Evolutionary conservation across 2,113 vertebrate species (phyloP), one percentile per base, ranked within the genome.

Genomic region (Xenus cinereus): DNA sequence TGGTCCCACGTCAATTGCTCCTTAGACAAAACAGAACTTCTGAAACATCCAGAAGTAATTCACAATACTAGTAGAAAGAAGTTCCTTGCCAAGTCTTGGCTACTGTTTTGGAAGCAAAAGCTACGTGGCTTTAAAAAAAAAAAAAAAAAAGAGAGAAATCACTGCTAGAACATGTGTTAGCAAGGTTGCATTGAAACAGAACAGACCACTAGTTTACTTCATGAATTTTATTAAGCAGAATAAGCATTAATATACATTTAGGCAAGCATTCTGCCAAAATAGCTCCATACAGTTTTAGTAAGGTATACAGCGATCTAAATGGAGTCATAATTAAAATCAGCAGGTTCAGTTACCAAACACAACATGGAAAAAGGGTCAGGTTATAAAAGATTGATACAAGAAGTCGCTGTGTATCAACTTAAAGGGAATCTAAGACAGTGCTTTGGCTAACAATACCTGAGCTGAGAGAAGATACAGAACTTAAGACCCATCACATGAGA

Each of bases 181-280:
- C 33, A 84, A 84, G 43, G 48, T 0, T 75, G 69, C 22, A 79
- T 4, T 76, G 53, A 89, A 77, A 94, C 86, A 94, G 71, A 93
- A 89, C 24, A 94, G 74, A 85, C 66, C 33, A 53, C 67, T 89
- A 62, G 50, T 85, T 95, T 73, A 84, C 54, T 91, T 15, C 50
- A 94, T n/a, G 1, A 69, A 41, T 89, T 96, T 96, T 96, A 95
- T 85, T 95, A 82, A 73, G 17, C 77, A 93, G 62, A 85, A 45
- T 59, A 95, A 60, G 78, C 48, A 89, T 78, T 78, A 91, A 72
- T 45, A 79, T 19, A 93, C 84, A 93, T 76, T 57, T 82, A 56
- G 30, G 74, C 35, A 89, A 87, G 39, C 57, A 66, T 48, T 35
- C 45, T 87, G 39, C 56, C 77, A 64, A 64, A 89, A 78, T 2